Percentiles rank a stretch among this genome's conserved stretches.
phyloP scores from a whole-genome alignment of 2,888 invertebrate genomes.

The Cryptophagus acutangulus region DNA sequence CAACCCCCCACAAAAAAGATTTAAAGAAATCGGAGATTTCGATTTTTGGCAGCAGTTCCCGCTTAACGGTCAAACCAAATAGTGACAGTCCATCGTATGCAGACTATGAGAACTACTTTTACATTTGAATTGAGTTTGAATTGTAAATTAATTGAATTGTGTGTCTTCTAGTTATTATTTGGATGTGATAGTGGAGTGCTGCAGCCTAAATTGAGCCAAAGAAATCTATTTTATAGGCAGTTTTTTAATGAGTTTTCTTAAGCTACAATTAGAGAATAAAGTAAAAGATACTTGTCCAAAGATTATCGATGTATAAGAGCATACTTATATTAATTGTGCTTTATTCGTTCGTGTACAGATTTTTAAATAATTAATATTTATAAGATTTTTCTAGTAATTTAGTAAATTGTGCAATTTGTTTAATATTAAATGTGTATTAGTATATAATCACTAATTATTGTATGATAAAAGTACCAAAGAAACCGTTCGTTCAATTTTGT shows the following conservation, averaged over 20 bases:
- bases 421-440: too few species aligned
- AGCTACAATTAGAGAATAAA: too few species aligned
- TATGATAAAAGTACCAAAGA: too few species aligned
- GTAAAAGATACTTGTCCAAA: too few species aligned
- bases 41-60: constrained; percentile 34
- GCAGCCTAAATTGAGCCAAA: constrained; percentile 20
- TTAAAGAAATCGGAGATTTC: constrained; percentile 30
- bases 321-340: too few species aligned
- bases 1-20: constrained; percentile 11
- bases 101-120: constrained; percentile 64
- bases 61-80: constrained; percentile 28
- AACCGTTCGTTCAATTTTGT: background rate
- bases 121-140: constrained; percentile 49
- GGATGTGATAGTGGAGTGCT: constrained; percentile 26
- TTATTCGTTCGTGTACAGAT: too few species aligned
- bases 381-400: too few species aligned
- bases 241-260: too few species aligned
- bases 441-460: too few species aligned
- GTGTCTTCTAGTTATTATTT: constrained; percentile 22
- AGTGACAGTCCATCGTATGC: constrained; percentile 52
- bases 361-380: too few species aligned
- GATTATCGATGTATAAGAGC: too few species aligned
- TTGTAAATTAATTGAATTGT: constrained; percentile 17
- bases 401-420: too few species aligned
- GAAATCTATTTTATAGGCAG: constrained; percentile 9